Base-by-base conservation (phyloP, 2,113 vertebrate genomes). In the Peromyscus leucopus region DNA sequence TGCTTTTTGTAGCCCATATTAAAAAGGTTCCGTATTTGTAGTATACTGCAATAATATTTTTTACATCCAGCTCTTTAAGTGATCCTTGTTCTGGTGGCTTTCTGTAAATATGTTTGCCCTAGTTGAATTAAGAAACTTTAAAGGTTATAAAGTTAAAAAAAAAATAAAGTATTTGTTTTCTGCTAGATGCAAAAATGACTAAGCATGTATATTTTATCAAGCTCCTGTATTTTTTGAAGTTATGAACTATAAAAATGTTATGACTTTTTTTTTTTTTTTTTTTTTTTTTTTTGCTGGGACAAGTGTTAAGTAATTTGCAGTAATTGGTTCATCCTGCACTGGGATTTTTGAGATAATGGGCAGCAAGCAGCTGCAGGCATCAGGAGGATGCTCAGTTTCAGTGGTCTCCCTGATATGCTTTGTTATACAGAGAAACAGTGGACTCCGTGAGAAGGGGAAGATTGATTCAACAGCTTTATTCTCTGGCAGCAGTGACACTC, bases 31-130 rank as follows among this genome's bases (percentile, higher is more conserved):
- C 99, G 99, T 99, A 99, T 99, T 99, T 99, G 99, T 99, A 99
- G 99, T 99, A 99, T 99, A 99, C 99, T 98, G 99, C 99, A 99
- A 99, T 99, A 99, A 99, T 99, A 98, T 99, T 99, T 99, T 99
- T 99, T 99, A 99, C 99, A 98, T 98, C 98, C 98, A 97, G 99
- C 99, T 99, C 99, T 99, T 99, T 98, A 98, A 98, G 99, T 98
- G 99, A 99, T 99, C 98, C 98, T 99, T 98, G 99, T 99, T 99
- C 99, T 99, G 99, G 99, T 99, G 98, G 98, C 98, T 99, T 96
- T 98, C 98, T 99, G 99, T 99, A 99, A 99, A 99, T 99, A 99
- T 98, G 98, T 98, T 99, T 99, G 98, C 99, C 98, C 99, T 99
- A 99, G 99, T 99, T 99, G 98, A 99, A 98, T 98, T 98, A 96